Evolutionary conservation across 2,113 vertebrate species (phyloP).

Genomic region (Hippocampus mohnikei): DNA sequence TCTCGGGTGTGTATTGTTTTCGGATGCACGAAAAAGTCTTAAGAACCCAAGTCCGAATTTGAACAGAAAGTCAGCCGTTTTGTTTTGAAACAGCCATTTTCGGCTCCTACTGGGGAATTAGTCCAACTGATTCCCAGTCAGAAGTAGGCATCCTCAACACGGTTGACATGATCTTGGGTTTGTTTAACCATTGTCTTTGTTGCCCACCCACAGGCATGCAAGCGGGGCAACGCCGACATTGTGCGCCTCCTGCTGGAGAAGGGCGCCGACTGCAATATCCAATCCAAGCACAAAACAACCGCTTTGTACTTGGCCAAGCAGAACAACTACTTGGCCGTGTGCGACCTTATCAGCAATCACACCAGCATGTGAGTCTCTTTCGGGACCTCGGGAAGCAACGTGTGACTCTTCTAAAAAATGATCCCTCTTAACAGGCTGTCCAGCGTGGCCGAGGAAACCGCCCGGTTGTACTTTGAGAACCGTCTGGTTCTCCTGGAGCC

Average conservation of each 20-base stretch:
- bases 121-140: not conserved
- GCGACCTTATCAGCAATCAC: slow-evolving; percentile 86
- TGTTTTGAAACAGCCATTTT: not conserved
- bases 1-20: not conserved
- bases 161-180: not conserved
- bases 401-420: not conserved
- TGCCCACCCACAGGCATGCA: slow-evolving; percentile 81
- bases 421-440: slow-evolving; percentile 74
- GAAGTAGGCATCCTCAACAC: not conserved
- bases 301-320: slow-evolving; percentile 90
- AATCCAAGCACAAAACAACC: slow-evolving; percentile 88
- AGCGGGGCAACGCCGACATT: slow-evolving; percentile 89
- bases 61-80: not conserved
- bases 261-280: slow-evolving; percentile 90
- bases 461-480: slow-evolving; percentile 87
- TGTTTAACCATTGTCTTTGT: not conserved
- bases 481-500: slow-evolving; percentile 85
- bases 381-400: not conserved
- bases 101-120: too few species aligned
- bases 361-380: slow-evolving; percentile 81
- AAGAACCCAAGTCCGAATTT: not conserved
- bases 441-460: slow-evolving; percentile 87
- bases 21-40: not conserved
- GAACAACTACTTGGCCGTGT: slow-evolving; percentile 83
- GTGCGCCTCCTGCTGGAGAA: slow-evolving; percentile 92